Conservation (phyloP, 2,888 invertebrate genomes). For the Ennomos fuscantarius region DNA sequence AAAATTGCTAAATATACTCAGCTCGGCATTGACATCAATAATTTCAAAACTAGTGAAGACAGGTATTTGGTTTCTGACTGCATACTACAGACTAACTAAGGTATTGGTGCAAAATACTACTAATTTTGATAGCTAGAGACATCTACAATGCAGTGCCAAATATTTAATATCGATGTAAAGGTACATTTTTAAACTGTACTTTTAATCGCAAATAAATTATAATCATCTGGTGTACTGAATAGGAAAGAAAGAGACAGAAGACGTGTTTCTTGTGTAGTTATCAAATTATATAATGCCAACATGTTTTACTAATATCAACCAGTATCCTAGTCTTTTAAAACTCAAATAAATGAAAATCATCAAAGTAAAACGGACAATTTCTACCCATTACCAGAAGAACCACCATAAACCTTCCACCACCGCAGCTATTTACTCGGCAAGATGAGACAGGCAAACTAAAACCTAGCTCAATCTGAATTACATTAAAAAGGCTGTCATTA, state of each 20-base stretch:
- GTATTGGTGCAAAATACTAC: constrained; percentile 46
- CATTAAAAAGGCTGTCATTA: constrained; percentile 18
- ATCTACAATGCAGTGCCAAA: constrained; percentile 60
- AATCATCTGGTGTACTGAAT: background rate
- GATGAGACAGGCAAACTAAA: constrained; percentile 64
- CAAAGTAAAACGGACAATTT: background rate
- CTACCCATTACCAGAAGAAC: constrained; percentile 42
- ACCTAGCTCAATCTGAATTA: constrained; percentile 33
- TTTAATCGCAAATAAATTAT: constrained; percentile 43
- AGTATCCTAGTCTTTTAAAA: background rate
- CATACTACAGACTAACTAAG: constrained; percentile 42
- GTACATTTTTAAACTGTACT: constrained; percentile 51
- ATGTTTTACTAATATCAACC: background rate
- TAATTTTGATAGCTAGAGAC: constrained; percentile 29
- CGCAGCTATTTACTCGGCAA: constrained; percentile 44
- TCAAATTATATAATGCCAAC: background rate
- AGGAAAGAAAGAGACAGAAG: constrained; percentile 44
- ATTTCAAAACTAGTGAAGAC: constrained; percentile 12
- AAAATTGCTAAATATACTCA: constrained; percentile 1
- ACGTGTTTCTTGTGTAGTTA: constrained; percentile 14
- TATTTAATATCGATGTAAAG: constrained; percentile 35
- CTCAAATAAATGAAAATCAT: background rate
- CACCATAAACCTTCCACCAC: constrained; percentile 49
- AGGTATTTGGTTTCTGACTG: constrained; percentile 11
- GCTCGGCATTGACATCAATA: constrained; percentile 7